These are phyloP conservation scores for Lasioglossum albipes DNA, from an alignment of 1,140 invertebrate species.

Conservation along the genomic window DNA sequence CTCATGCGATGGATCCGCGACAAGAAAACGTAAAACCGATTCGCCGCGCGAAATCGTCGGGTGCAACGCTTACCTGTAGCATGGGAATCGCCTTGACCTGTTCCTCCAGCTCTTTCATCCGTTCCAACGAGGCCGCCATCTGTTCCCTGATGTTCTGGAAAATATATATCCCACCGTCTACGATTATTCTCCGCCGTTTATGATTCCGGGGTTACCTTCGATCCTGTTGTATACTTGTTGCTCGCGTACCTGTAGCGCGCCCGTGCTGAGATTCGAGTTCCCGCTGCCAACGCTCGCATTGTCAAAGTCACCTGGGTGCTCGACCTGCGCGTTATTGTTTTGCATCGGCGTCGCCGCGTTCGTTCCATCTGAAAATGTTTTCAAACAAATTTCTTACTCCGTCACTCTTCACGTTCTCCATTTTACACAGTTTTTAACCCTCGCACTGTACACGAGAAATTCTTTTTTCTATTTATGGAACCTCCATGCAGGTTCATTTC, in stretches of 20 bases:
- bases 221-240: slow-evolving; percentile 17
- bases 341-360: slow-evolving; percentile 62
- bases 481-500: no score
- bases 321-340: slow-evolving; percentile 60
- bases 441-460: no score
- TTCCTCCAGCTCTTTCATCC: slow-evolving; percentile 90
- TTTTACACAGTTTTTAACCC: no score
- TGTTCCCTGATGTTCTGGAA: slow-evolving; percentile 85
- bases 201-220: neutral
- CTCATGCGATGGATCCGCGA: neutral
- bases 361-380: slow-evolving; percentile 68
- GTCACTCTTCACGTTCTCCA: no score
- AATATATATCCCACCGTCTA: slow-evolving; percentile 21
- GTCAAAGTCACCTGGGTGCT: slow-evolving; percentile 68
- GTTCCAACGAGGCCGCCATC: slow-evolving; percentile 88
- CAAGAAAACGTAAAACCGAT: no score
- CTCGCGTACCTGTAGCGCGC: slow-evolving; percentile 71
- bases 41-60: neutral
- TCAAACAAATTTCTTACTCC: neutral
- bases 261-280: slow-evolving; percentile 75
- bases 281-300: slow-evolving; percentile 75
- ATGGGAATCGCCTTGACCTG: slow-evolving; percentile 92
- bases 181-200: neutral
- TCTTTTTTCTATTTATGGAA: no score
- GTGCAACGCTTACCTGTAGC: slow-evolving; percentile 83